Evolutionary conservation across 37 sponge, comb jelly and placozoan genomes (phyloP).

Genomic region (Chondrosia reniformis): DNA sequence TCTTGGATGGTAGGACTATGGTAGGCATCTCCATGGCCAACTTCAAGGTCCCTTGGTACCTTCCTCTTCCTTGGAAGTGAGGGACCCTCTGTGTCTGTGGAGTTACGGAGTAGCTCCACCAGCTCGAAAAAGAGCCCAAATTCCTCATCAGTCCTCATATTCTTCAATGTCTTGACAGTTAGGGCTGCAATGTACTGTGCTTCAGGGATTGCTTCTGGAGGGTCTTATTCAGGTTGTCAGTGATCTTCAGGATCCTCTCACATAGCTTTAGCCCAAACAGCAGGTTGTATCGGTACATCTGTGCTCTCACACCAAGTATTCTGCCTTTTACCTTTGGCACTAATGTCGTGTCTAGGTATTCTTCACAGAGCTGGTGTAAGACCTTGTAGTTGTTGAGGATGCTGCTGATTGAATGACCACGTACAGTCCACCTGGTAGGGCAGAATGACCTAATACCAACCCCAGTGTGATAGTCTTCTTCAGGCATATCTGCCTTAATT

Average conservation of each 20-base stretch:
- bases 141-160: constrained; percentile 45
- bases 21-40: constrained; percentile 29
- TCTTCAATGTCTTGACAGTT: constrained; percentile 46
- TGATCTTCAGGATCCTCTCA: constrained; percentile 50
- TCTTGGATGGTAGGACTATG: constrained; percentile 41
- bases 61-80: constrained; percentile 23
- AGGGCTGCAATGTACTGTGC: constrained; percentile 53
- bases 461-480: not conserved
- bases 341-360: constrained; percentile 43
- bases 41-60: constrained; percentile 7
- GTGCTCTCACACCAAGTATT: constrained; percentile 49
- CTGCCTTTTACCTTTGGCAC: constrained; percentile 71
- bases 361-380: constrained; percentile 44
- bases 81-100: not conserved
- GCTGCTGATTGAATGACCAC: constrained; percentile 26
- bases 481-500: constrained; percentile 2
- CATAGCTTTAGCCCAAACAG: constrained; percentile 60
- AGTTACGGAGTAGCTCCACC: not conserved
- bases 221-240: constrained; percentile 66
- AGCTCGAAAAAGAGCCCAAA: constrained; percentile 12
- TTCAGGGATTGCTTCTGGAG: constrained; percentile 52
- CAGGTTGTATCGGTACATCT: constrained; percentile 39
- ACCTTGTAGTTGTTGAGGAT: constrained; percentile 13
- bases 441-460: constrained; percentile 29
- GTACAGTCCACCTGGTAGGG: constrained; percentile 35